Evolutionary conservation across 2,797 vertebrate species (phyloP).

Genomic region (Ptychadena robeensis): DNA sequence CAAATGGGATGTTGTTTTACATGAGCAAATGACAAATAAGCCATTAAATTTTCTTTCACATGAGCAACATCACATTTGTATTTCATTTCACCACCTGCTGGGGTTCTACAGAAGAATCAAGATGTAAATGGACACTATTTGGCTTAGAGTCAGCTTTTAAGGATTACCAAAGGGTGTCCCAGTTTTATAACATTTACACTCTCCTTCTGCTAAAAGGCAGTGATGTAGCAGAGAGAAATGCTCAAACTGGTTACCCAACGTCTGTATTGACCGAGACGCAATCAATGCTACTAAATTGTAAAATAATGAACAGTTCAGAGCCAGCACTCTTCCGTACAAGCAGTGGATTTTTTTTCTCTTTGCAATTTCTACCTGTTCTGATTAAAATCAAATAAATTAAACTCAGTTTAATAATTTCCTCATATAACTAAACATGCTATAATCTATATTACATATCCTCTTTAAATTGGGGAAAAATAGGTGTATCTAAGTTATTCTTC

Average conservation of each 20-base stretch:
- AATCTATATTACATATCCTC: background rate
- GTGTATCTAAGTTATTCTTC: background rate
- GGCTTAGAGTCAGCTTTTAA: conserved; percentile 33
- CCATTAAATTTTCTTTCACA: conserved; percentile 60
- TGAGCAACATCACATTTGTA: conserved; percentile 60
- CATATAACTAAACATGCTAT: conserved; percentile 12
- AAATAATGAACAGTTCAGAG: conserved; percentile 50
- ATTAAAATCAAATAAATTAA: conserved; percentile 30
- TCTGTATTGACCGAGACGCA: conserved; percentile 26
- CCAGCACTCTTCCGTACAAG: background rate
- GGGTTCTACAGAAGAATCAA: conserved; percentile 58
- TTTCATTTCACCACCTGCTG: conserved; percentile 61
- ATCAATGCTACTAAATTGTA: conserved; percentile 8
- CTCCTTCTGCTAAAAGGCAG: conserved; percentile 20
- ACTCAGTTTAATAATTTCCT: conserved; percentile 19
- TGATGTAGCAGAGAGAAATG: background rate
- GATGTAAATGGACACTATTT: conserved; percentile 60
- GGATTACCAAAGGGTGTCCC: conserved; percentile 31
- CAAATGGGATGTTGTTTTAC: conserved; percentile 57
- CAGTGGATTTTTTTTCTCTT: conserved; percentile 8
- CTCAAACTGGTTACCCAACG: conserved; percentile 14
- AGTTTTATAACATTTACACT: background rate
- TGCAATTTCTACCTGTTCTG: conserved; percentile 52
- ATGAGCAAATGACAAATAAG: conserved; percentile 56
- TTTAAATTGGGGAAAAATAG: background rate